phyloP scores from a whole-genome alignment of 2,888 invertebrate species.

The Zhuqinia jingwanae region DNA sequence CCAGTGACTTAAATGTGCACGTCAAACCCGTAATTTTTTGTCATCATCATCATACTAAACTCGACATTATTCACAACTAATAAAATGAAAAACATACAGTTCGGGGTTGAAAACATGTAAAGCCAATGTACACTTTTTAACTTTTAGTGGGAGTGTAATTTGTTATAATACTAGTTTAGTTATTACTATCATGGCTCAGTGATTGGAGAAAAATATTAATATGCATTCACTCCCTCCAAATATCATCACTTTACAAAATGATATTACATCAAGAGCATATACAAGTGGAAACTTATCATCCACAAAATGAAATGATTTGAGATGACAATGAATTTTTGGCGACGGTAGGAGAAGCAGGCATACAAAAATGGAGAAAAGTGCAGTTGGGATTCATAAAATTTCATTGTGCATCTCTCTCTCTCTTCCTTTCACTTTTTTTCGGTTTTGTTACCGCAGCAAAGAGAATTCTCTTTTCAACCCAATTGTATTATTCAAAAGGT shows the following conservation, averaged over 20 bases:
- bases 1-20: too few relatives aligned
- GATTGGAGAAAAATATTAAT: too few relatives aligned
- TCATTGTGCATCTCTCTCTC: slow-evolving; percentile 4
- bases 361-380: background rate
- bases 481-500: slow-evolving; percentile 66
- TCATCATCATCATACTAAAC: too few relatives aligned
- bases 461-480: slow-evolving; percentile 39
- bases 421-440: background rate
- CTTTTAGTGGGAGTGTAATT: too few relatives aligned
- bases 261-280: background rate
- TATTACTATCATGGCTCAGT: too few relatives aligned
- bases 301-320: slow-evolving; percentile 48
- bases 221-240: background rate
- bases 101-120: too few relatives aligned
- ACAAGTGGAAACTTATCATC: slow-evolving; percentile 29
- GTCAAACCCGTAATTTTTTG: slow-evolving; percentile 5
- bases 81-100: background rate
- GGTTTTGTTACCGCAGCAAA: slow-evolving; percentile 1
- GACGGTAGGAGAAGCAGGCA: background rate
- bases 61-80: too few relatives aligned
- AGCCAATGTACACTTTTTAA: too few relatives aligned
- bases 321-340: background rate
- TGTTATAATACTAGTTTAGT: too few relatives aligned
- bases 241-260: background rate
- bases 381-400: slow-evolving; percentile 50